Evolutionary conservation across 2,113 vertebrate species (phyloP), one percentile per base, ranked within the genome.

Genomic region (Cichladusa arquata): DNA sequence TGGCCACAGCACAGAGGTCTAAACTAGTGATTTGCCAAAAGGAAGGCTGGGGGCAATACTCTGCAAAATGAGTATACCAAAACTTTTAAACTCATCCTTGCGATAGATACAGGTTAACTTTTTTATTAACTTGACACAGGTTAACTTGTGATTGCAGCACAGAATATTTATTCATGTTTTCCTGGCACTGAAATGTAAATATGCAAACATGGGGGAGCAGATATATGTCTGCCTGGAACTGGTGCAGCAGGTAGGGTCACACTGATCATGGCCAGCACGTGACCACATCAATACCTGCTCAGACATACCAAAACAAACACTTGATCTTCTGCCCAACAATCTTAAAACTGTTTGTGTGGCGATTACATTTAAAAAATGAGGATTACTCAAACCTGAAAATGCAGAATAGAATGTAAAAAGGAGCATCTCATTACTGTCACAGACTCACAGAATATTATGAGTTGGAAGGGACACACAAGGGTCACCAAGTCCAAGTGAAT

Each of bases 91-190:
- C 72, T 40, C 45, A 74, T 64, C 47, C 8, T 28, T 4, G 8
- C 1, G 0, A 54, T 14, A 76, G 8, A 76, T 42, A 48, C 17
- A 69, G 5, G 19, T 61, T 77, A 88, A 85, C 42, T 62, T 50
- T 66, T n/a, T 60, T 1, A 51, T 74, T 74, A 25, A 51, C 13
- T 29, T 67, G 38, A 80, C 25, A 83, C 73, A 62, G 38, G 84
- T 85, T 90, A 92, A 91, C 54, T 86, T 56, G 14, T 18, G 50
- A 74, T 80, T 86, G 86, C 76, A 83, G 61, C 81, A 92, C 31
- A n/a, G 29, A 86, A 4, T 73, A 80, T 90, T 95, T 94, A 83
- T 81, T 82, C 25, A 50, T 0, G 0, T 82, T 61, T 51, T 88
- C 17, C 67, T 57, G 80, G 22, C 31, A 54, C 40, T 33, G 76